A percentile compares a stretch with the other conserved stretches of the same genome.
Conservation (phyloP, 2,797 vertebrate genomes). For the Artibeus jamaicensis region DNA sequence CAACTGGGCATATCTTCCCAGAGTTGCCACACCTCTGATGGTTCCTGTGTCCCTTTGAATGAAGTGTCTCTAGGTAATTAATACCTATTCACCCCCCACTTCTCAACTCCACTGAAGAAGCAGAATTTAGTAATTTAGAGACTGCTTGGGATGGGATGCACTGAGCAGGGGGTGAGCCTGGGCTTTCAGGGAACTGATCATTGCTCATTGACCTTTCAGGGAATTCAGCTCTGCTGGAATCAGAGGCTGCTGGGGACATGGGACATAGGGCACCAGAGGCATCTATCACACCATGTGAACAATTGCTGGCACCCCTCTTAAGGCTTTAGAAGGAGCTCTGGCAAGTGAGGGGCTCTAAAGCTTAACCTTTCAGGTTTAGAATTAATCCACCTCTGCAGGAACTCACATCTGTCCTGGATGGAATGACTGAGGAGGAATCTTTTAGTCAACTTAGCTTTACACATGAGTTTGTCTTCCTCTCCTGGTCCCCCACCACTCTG, state of each 20-base stretch:
- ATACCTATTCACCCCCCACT: background rate
- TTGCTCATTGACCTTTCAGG: background rate
- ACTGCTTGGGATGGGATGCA: background rate
- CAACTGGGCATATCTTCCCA: background rate
- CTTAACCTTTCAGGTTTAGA: background rate
- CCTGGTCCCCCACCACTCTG: no score
- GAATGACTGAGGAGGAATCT: background rate
- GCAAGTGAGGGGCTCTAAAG: background rate
- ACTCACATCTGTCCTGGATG: background rate
- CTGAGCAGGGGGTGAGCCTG: background rate
- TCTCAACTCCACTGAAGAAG: background rate
- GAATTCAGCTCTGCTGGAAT: background rate
- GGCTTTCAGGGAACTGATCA: background rate
- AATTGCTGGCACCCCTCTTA: background rate
- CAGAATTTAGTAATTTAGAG: background rate
- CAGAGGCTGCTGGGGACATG: background rate
- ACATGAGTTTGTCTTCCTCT: background rate
- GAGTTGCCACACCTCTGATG: background rate
- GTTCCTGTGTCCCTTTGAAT: background rate
- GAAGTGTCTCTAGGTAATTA: background rate
- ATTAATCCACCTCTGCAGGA: background rate
- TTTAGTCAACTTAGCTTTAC: background rate
- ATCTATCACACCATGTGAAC: background rate
- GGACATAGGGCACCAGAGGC: background rate
- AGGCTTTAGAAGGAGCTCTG: background rate